Conservation (phyloP, 2,888 invertebrate genomes). For the Ormyrus thymus region DNA sequence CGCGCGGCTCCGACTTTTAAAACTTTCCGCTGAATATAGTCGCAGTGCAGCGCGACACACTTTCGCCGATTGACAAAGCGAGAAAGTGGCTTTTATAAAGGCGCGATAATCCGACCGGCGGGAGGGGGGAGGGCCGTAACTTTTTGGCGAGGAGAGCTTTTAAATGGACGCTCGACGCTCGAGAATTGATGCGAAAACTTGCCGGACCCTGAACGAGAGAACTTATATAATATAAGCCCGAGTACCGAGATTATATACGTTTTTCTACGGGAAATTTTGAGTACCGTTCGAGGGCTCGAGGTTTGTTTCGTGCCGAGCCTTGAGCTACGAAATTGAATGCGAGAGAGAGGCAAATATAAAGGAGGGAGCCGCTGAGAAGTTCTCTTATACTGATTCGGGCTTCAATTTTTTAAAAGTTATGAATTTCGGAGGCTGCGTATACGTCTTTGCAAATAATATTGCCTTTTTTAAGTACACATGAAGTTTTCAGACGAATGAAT, state of each 20-base stretch:
- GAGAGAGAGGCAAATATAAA: too few relatives aligned
- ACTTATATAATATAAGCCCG: neutral
- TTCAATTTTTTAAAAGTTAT: too few relatives aligned
- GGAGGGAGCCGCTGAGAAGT: too few relatives aligned
- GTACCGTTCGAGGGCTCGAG: too few relatives aligned
- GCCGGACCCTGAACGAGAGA: neutral
- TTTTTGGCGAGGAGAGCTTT: slow-evolving; percentile 12
- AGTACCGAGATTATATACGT: too few relatives aligned
- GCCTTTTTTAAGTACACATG: too few relatives aligned
- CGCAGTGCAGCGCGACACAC: slow-evolving; percentile 9
- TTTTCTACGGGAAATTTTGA: too few relatives aligned
- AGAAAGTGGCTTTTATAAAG: slow-evolving; percentile 39
- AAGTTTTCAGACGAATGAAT: neutral
- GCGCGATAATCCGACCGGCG: slow-evolving; percentile 27
- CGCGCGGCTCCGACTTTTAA: slow-evolving; percentile 2
- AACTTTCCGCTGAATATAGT: slow-evolving; percentile 19
- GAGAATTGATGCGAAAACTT: slow-evolving; percentile 1
- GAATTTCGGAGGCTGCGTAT: too few relatives aligned
- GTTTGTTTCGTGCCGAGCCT: too few relatives aligned
- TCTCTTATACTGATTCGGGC: too few relatives aligned
- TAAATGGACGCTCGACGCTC: slow-evolving; percentile 16
- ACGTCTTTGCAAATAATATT: too few relatives aligned
- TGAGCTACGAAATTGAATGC: too few relatives aligned
- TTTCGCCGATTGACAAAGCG: slow-evolving; percentile 43
- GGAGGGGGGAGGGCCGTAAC: slow-evolving; percentile 8